phyloP scores from a whole-genome alignment of 1,140 invertebrate genomes.

The Vanessa atalanta region DNA sequence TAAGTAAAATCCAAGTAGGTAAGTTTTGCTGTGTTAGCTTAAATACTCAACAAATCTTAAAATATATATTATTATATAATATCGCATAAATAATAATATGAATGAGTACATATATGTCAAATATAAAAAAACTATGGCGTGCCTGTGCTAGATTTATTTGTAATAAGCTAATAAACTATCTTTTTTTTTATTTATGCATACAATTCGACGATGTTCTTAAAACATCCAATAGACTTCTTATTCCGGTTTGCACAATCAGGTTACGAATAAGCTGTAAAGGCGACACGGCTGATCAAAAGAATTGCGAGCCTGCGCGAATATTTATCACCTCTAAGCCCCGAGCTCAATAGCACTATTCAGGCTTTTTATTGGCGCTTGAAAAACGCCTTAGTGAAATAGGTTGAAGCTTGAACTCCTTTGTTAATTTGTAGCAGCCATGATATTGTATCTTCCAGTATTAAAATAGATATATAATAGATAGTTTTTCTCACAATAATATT shows the following conservation, averaged over 20 bases:
- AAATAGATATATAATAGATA: too few species aligned
- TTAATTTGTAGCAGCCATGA: neutral
- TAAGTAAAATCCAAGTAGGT: too few species aligned
- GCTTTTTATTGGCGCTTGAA: constrained; percentile 43
- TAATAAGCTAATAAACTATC: neutral
- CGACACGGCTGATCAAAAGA: constrained; percentile 46
- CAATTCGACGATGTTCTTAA: neutral
- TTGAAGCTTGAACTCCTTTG: constrained; percentile 19
- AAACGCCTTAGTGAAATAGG: constrained; percentile 43
- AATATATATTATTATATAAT: too few species aligned
- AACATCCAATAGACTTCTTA: neutral
- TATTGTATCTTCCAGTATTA: too few species aligned
- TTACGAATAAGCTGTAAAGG: constrained; percentile 31
- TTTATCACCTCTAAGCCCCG: constrained; percentile 48
- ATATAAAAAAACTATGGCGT: too few species aligned
- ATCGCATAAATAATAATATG: too few species aligned
- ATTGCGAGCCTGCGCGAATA: constrained; percentile 47
- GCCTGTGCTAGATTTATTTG: too few species aligned
- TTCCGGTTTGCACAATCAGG: constrained; percentile 14
- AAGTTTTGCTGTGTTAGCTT: too few species aligned
- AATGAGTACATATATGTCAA: too few species aligned
- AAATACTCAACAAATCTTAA: too few species aligned
- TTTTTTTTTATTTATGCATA: neutral
- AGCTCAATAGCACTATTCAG: constrained; percentile 45
- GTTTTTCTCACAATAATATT: too few species aligned